A percentile compares a stretch with the other conserved stretches of the same genome.
Evolutionary conservation across 2,888 invertebrate genomes (phyloP).

Genomic region (Drosophila glabriapex): DNA sequence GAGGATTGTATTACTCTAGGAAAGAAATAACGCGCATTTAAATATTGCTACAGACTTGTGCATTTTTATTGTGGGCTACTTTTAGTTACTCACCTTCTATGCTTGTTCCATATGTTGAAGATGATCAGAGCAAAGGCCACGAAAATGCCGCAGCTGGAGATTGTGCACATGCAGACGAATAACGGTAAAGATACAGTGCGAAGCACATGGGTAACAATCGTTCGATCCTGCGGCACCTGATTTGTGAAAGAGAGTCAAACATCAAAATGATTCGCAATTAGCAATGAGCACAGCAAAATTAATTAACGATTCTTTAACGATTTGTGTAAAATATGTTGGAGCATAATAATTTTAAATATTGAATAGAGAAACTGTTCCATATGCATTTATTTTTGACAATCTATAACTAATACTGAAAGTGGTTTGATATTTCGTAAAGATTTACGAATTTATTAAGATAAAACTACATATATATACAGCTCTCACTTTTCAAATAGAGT

Average conservation of each 20-base stretch:
- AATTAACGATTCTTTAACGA: background rate
- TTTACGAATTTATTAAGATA: background rate
- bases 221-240: constrained; percentile 95
- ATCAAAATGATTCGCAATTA: background rate
- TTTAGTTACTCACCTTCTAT: constrained; percentile 90
- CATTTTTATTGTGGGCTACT: background rate
- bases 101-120: constrained; percentile 96
- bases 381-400: background rate
- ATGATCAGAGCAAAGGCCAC: constrained; percentile 93
- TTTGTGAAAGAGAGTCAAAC: background rate
- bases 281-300: background rate
- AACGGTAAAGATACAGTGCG: constrained; percentile 95
- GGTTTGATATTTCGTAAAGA: too few relatives aligned
- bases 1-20: constrained; percentile 97
- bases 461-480: background rate
- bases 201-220: constrained; percentile 93
- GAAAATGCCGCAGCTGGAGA: constrained; percentile 95
- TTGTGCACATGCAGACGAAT: constrained; percentile 96
- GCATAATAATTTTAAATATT: background rate
- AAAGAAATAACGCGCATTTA: constrained; percentile 17
- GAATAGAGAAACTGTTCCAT: background rate
- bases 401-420: background rate
- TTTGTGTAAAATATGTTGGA: background rate
- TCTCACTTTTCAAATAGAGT: background rate
- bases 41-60: background rate